Conservation (phyloP, 2,888 invertebrate genomes). For the Prosapia bicincta region DNA sequence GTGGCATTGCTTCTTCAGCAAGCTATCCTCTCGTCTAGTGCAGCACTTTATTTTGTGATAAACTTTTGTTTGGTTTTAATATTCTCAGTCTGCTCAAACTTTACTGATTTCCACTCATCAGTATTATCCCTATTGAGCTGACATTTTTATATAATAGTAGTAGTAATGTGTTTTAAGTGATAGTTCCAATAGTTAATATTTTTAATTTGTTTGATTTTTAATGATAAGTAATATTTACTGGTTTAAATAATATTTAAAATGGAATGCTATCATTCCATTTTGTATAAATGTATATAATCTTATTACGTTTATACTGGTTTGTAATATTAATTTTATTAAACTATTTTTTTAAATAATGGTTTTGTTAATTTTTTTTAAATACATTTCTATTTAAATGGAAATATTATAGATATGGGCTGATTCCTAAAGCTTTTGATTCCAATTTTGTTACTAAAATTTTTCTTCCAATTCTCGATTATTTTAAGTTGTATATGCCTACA, state of each 20-base stretch:
- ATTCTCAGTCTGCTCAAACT: not conserved
- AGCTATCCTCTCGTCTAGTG: constrained; percentile 80
- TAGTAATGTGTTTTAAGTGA: too few relatives aligned
- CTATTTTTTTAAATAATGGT: not conserved
- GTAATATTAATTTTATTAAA: not conserved
- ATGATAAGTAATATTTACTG: not conserved
- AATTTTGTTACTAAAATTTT: too few relatives aligned
- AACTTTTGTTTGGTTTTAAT: not conserved
- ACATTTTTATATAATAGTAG: not conserved
- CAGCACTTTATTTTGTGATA: not conserved
- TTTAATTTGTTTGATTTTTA: not conserved
- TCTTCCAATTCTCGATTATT: too few relatives aligned
- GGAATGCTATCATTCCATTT: not conserved
- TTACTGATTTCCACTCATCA: not conserved
- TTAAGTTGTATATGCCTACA: too few relatives aligned
- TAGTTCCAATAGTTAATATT: too few relatives aligned
- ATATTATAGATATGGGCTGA: too few relatives aligned
- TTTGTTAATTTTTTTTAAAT: too few relatives aligned
- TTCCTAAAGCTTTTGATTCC: too few relatives aligned
- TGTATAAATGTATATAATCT: not conserved
- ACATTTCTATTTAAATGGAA: too few relatives aligned
- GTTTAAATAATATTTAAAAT: not conserved
- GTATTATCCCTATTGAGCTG: not conserved
- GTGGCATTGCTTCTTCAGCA: constrained; percentile 79
- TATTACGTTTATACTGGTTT: not conserved